A percentile compares a stretch with the other conserved stretches of the same genome.
Evolutionary conservation across 2,113 vertebrate genomes (phyloP).

Genomic region (Equus quagga): DNA sequence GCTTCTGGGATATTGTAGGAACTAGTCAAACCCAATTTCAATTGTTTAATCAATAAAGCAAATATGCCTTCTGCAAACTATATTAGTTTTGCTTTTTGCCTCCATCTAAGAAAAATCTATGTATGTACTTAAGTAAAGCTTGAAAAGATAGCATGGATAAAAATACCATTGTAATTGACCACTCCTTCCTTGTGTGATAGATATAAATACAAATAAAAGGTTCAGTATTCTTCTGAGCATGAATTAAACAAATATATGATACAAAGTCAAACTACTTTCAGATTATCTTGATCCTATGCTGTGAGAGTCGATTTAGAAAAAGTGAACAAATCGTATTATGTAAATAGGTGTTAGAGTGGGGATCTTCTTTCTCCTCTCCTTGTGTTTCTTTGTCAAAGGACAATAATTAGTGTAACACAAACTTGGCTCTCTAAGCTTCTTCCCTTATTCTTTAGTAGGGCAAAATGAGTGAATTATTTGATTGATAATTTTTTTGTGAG

Average conservation of each 20-base stretch:
- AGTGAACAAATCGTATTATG: not conserved
- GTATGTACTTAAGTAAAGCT: conserved; percentile 7
- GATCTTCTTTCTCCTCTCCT: not conserved
- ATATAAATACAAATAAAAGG: not conserved
- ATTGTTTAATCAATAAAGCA: conserved; percentile 74
- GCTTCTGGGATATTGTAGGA: not conserved
- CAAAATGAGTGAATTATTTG: not conserved
- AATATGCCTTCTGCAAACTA: conserved; percentile 48
- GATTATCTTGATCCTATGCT: not conserved
- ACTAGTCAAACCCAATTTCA: conserved; percentile 48
- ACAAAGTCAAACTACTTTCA: not conserved
- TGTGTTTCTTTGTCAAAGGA: not conserved
- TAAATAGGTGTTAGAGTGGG: not conserved
- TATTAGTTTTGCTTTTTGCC: conserved; percentile 43
- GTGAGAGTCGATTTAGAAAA: conserved; percentile 18
- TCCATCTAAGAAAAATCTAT: not conserved
- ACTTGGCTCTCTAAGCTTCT: not conserved
- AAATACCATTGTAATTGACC: not conserved
- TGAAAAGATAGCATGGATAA: not conserved
- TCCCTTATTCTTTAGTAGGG: not conserved
- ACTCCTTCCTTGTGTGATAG: not conserved
- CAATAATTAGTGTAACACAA: not conserved
- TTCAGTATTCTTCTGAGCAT: conserved; percentile 9
- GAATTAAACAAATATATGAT: not conserved
- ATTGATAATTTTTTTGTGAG: not conserved